These are phyloP conservation scores for Pipistrellus kuhlii DNA, from an alignment of 2,797 vertebrate genomes.

Conservation along the genomic window DNA sequence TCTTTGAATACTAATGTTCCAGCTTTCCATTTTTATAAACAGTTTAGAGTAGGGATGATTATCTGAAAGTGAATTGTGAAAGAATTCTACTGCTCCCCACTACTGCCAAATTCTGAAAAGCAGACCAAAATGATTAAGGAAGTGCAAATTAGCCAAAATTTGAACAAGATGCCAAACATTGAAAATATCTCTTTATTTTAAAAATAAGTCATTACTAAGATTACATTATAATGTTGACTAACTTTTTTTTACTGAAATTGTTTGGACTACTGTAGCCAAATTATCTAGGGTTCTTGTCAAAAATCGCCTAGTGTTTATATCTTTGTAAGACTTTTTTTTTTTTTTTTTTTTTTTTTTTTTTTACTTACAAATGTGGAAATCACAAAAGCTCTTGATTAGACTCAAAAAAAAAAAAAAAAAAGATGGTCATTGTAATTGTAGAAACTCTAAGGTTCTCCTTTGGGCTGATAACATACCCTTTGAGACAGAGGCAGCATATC, in stretches of 20 bases:
- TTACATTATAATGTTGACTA: background rate
- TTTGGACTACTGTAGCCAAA: background rate
- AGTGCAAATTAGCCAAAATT: background rate
- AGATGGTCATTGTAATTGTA: background rate
- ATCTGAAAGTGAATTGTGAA: constrained; percentile 7
- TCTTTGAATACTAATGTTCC: background rate
- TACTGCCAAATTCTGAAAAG: constrained; percentile 44
- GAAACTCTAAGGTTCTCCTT: background rate
- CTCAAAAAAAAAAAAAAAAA: background rate
- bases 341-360: background rate
- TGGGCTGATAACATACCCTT: background rate
- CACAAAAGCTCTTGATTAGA: constrained; percentile 1
- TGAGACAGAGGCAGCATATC: background rate
- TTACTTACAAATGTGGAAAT: background rate
- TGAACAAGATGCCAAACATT: background rate
- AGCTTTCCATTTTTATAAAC: constrained; percentile 40
- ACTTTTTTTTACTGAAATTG: background rate
- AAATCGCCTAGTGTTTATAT: background rate
- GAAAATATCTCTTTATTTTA: background rate
- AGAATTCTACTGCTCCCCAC: background rate
- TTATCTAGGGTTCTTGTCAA: constrained; percentile 2
- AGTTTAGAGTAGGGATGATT: background rate
- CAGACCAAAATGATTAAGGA: background rate
- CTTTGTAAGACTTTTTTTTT: background rate
- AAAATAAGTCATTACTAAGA: background rate